Evolutionary conservation across 2,888 invertebrate species (phyloP).

Genomic region (Ormyrus pomaceus): DNA sequence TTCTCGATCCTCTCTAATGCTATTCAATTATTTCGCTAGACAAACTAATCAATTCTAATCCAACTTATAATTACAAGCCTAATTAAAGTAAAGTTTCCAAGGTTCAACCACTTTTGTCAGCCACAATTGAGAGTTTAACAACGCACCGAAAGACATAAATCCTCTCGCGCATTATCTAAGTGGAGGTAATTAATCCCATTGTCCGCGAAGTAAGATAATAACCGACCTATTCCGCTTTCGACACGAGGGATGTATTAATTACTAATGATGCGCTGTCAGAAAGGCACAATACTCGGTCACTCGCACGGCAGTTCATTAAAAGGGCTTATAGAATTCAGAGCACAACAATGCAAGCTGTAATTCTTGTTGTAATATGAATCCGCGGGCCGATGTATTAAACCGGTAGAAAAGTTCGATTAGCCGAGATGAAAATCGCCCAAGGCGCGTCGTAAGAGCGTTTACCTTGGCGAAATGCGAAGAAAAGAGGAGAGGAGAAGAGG

Average conservation of each 20-base stretch:
- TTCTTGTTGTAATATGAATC: too few species aligned
- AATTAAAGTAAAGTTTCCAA: too few species aligned
- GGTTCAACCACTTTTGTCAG: neutral
- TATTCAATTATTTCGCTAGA: too few species aligned
- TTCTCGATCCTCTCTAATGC: too few species aligned
- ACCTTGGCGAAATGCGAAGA: neutral
- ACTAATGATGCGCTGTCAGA: neutral
- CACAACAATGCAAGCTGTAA: too few species aligned
- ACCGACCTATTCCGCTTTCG: slow-evolving; percentile 9
- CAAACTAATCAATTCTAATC: too few species aligned
- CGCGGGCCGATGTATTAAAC: too few species aligned
- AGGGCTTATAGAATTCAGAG: too few species aligned
- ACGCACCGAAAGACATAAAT: neutral
- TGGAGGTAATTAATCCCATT: slow-evolving; percentile 8
- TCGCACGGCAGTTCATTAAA: neutral
- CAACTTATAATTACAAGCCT: neutral
- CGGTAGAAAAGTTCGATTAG: too few species aligned
- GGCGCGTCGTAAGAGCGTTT: slow-evolving; percentile 3
- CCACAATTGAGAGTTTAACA: slow-evolving; percentile 1
- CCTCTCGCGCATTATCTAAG: neutral
- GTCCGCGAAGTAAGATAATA: slow-evolving; percentile 35
- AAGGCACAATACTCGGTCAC: slow-evolving; percentile 28
- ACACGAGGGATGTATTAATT: slow-evolving; percentile 2
- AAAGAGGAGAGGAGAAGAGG: neutral
- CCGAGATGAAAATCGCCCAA: neutral